A percentile compares a stretch with the other conserved stretches of the same genome.
Conservation (phyloP, 1,140 invertebrate genomes). For the Goniozus legneri region DNA sequence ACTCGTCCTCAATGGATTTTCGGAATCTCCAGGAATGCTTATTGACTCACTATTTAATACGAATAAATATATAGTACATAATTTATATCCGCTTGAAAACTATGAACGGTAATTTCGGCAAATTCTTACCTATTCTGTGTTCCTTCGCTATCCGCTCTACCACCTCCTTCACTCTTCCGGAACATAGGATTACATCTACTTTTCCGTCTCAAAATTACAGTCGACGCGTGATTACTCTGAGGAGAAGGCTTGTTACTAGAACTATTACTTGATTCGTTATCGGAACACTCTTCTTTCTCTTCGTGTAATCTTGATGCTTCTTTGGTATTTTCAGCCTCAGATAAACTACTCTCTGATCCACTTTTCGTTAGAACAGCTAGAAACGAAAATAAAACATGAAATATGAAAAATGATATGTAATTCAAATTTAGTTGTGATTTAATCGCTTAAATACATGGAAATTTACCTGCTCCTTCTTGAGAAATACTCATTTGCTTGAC, state of each 20-base stretch:
- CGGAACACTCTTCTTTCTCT: slow-evolving; percentile 64
- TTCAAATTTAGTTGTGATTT: too few species aligned
- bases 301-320: slow-evolving; percentile 67
- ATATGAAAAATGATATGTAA: too few species aligned
- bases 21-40: slow-evolving; percentile 35
- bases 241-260: slow-evolving; percentile 40
- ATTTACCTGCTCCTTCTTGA: slow-evolving; percentile 59
- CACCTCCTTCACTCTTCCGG: slow-evolving; percentile 65
- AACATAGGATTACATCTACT: slow-evolving; percentile 64
- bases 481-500: slow-evolving; percentile 81
- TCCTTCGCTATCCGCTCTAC: slow-evolving; percentile 49
- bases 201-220: slow-evolving; percentile 62
- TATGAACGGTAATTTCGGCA: not conserved
- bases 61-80: slow-evolving; percentile 1
- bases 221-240: slow-evolving; percentile 49
- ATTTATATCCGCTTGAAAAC: not conserved
- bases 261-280: slow-evolving; percentile 51
- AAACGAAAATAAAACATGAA: slow-evolving; percentile 8
- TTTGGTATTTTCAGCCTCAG: slow-evolving; percentile 69
- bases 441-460: too few species aligned
- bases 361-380: slow-evolving; percentile 65
- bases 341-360: slow-evolving; percentile 81
- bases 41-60: slow-evolving; percentile 29
- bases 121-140: slow-evolving; percentile 40
- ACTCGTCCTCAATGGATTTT: slow-evolving; percentile 65